Evolutionary conservation across 2,113 vertebrate species (phyloP), one percentile per base, ranked within the genome.

Genomic region (Campylorhamphus procurvoides): DNA sequence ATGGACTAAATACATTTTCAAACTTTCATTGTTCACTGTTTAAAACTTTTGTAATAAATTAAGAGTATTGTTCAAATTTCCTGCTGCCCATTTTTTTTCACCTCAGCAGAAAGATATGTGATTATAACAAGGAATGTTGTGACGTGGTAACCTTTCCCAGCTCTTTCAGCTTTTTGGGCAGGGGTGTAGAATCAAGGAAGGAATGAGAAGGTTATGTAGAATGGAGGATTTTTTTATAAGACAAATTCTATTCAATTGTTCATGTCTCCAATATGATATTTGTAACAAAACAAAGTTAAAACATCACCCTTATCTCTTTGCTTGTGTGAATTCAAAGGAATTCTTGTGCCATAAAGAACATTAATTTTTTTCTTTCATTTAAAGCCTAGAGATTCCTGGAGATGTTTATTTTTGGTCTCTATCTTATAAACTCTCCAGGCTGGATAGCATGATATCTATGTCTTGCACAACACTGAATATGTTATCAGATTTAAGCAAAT

Each of bases 111-210:
- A 88, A 53, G 8, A 20, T 37, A 56, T 3, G 4, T 10, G 28
- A 22, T 37, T 73, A 68, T 44, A 90, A 52, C 13, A 76, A 9
- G 6, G 6, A 7, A 66, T 40, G 18, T 35, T 44, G 19, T 44
- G 22, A 24, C 58, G 9, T 12, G 81, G 31, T 47, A 72, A 69
- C 3, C 2, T 60, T 44, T 68, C 37, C n/a, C 46, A 75, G 1
- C 4, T n/a, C 8, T 28, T 64, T 31, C 7, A 20, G 28, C 10
- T 14, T 12, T 22, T 29, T 39, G 3, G 27, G 2, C 7, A 0
- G 1, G n/a, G 7, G 29, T 53, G 9, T 60, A 9, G 24, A 69
- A 69, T 3, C 24, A 47, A 33, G 15, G 18, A 92, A 72, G 18
- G 29, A 75, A 63, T 22, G 8, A 46, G 28, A 52, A 24, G 4